Evolutionary conservation across 2,113 vertebrate genomes (phyloP).

Genomic region (Elgaria multicarinata): DNA sequence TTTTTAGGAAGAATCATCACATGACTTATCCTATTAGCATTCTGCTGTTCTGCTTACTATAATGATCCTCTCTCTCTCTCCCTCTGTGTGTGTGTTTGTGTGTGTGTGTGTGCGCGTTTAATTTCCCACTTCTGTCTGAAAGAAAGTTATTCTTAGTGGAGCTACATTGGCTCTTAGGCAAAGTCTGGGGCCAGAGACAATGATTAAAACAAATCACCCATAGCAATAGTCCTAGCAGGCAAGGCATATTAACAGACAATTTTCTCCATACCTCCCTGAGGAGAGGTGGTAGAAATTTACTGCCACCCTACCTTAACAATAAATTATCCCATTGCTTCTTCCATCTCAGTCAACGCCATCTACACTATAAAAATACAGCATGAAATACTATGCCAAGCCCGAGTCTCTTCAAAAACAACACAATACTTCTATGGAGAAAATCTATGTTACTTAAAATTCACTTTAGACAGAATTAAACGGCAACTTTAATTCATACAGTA

Average conservation of each 20-base stretch:
- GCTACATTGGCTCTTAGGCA: neutral
- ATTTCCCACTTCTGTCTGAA: neutral
- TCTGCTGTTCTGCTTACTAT: neutral
- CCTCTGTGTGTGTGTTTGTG: no score
- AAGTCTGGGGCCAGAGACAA: constrained; percentile 14
- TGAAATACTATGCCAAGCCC: neutral
- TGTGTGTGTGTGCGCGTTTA: no score
- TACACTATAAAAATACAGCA: neutral
- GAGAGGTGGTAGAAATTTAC: constrained; percentile 13
- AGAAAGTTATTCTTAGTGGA: neutral
- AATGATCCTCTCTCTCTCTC: neutral
- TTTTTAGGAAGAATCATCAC: neutral
- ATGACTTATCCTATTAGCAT: neutral
- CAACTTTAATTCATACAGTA: neutral
- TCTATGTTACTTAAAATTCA: neutral
- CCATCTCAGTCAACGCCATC: neutral
- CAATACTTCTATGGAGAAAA: neutral
- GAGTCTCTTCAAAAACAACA: neutral
- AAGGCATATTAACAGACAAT: neutral
- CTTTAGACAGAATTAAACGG: neutral
- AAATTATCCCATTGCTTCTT: neutral
- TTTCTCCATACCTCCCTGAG: neutral
- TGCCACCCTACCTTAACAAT: neutral
- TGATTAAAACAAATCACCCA: neutral
- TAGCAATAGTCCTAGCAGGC: neutral